Conservation (phyloP, 1,140 invertebrate species). For the Muscidifurax raptorellus region DNA sequence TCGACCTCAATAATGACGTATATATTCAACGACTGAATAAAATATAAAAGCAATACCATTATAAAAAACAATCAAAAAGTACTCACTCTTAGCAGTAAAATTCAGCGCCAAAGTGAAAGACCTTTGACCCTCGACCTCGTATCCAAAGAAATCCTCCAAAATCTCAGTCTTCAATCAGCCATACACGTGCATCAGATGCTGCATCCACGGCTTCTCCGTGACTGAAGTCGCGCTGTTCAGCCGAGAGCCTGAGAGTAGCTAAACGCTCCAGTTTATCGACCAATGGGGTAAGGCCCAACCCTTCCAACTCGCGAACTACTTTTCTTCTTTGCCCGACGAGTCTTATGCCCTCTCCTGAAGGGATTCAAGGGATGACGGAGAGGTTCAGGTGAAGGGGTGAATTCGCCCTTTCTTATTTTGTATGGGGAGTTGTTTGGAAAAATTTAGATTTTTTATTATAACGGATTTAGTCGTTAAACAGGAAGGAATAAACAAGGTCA, state of each 20-base stretch:
- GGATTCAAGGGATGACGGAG: not conserved
- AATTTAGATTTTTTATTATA: no score
- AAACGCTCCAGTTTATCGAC: constrained; percentile 62
- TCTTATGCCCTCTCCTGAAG: not conserved
- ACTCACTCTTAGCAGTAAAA: not conserved
- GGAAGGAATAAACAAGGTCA: no score
- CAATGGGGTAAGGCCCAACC: constrained; percentile 61
- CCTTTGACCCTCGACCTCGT: not conserved
- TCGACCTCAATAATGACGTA: no score
- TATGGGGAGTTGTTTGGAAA: no score
- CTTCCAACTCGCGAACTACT: constrained; percentile 45
- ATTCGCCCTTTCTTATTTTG: not conserved
- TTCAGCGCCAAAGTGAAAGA: not conserved
- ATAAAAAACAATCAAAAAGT: not conserved
- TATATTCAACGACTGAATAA: not conserved
- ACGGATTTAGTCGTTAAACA: no score
- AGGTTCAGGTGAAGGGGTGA: not conserved
- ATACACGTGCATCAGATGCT: not conserved
- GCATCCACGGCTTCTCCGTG: constrained; percentile 19
- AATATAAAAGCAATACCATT: not conserved
- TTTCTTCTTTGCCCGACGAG: not conserved
- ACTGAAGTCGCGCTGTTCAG: constrained; percentile 14
- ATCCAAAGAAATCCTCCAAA: not conserved
- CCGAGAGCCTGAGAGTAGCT: not conserved
- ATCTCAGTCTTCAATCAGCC: not conserved